Evolutionary conservation across 30 jellyfish, hydroid and myxozoan genomes (phyloP), one percentile per base, ranked within the genome.

Genomic region (Cassiopea andromeda): DNA sequence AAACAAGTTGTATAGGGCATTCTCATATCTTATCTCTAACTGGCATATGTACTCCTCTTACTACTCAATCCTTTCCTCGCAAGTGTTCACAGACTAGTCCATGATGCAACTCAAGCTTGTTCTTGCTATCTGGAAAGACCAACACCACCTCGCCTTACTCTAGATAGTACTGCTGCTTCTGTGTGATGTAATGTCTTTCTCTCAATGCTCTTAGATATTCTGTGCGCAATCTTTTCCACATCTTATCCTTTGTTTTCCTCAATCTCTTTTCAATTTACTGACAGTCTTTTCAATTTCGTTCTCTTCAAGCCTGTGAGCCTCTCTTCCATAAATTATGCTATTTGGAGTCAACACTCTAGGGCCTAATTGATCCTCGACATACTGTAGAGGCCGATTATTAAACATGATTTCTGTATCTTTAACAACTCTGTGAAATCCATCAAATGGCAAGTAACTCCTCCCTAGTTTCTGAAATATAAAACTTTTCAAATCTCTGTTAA

Each of bases 341-440:
- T 87, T 87, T 50, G 90, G 94, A 3, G 94, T 87, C 43, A 87
- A 48, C 1, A 87, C 84, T 61, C 85, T 76, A 9, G 84, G 67
- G 13, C 89, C 94, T 19, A 87, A 57, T 48, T 87, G 90, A 74
- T 87, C 94, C 64, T 87, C 94, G 64, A 87, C 94, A 87, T 77
- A 87, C 84, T 78, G 85, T 58, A 77, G 67, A 1, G 94, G 93
- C 48, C 93, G 48, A 44, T 85, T 74, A 73, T 73, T 85, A 71
- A 83, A 83, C 2, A 83, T 83, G 18, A 83, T 83, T 69, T 83
- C 92, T 13, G 58, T 48, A 49, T 70, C 92, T 69, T 83, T 83
- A 49, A 83, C 58, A 71, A 83, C 92, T 73, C 85, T 83, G 19
- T 27, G 2, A 44, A 85, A 45, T 6, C 87, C 93, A 18, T 74